phyloP scores from a whole-genome alignment of 2,797 vertebrate species.

The Platyrinchus mystaceus region DNA sequence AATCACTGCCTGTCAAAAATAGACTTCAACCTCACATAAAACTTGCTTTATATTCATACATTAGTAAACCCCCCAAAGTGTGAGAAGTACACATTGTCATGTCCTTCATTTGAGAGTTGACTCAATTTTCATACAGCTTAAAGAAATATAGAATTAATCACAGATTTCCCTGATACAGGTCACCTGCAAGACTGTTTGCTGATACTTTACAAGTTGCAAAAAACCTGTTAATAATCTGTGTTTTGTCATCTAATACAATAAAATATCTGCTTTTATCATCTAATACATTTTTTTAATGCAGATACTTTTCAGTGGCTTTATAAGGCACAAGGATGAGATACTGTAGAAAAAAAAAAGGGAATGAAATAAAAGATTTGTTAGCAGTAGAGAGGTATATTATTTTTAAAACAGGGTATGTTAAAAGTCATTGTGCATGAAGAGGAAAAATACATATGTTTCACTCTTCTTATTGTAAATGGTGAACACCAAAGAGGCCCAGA shows the following conservation, averaged over 20 bases:
- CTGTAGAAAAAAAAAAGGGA: neutral
- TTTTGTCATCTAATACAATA: neutral
- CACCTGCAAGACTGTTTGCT: neutral
- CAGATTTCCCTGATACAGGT: neutral
- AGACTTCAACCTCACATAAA: neutral
- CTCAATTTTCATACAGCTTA: neutral
- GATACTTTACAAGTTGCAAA: neutral
- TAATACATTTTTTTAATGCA: neutral
- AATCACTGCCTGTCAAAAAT: neutral
- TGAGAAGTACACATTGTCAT: neutral
- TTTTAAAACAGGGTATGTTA: neutral
- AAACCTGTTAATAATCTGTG: neutral
- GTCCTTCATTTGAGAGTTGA: neutral
- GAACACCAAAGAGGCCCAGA: neutral
- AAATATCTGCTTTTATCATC: neutral
- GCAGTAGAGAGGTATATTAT: neutral
- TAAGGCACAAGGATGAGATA: neutral
- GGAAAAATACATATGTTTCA: neutral
- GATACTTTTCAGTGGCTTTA: neutral
- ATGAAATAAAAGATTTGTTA: neutral
- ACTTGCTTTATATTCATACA: neutral
- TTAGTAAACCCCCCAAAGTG: neutral
- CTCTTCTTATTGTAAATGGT: neutral
- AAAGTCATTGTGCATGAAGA: neutral
- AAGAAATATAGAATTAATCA: neutral